Percentiles rank a stretch among this genome's conserved stretches.
Evolutionary conservation across 2,888 invertebrate species (phyloP).

Genomic region (Latrodectus hesperus): DNA sequence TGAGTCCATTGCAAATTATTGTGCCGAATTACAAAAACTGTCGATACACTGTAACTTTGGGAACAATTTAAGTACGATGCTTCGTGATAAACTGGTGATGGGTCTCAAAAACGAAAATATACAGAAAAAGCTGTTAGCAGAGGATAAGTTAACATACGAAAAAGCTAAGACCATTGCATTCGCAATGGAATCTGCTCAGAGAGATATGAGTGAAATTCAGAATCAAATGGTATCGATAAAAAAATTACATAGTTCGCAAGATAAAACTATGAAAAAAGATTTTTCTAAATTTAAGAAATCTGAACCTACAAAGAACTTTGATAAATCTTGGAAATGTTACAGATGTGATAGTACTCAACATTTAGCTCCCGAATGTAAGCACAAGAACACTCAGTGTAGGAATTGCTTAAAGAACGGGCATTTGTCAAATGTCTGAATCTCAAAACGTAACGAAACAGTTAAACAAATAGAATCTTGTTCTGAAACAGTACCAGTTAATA

Average conservation of each 20-base stretch:
- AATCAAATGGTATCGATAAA: conserved; percentile 33
- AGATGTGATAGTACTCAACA: no score
- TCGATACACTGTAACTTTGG: conserved; percentile 53
- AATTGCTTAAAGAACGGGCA: conserved; percentile 50
- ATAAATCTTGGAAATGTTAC: no score
- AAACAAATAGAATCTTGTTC: conserved; percentile 49
- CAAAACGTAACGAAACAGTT: conserved; percentile 47
- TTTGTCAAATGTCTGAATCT: conserved; percentile 42
- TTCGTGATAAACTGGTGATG: conserved; percentile 49
- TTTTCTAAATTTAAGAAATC: conserved; percentile 54
- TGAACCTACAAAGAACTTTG: no score
- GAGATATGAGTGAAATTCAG: conserved; percentile 26
- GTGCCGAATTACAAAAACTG: conserved; percentile 54
- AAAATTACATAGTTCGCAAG: conserved; percentile 49
- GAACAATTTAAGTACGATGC: conserved; percentile 56
- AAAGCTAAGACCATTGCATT: conserved; percentile 24
- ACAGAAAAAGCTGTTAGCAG: conserved; percentile 23
- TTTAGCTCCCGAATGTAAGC: conserved; percentile 50
- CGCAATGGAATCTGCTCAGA: conserved; percentile 29
- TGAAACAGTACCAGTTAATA: conserved; percentile 48
- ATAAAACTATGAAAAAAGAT: conserved; percentile 49
- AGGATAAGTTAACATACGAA: conserved; percentile 29
- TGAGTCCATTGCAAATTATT: conserved; percentile 54
- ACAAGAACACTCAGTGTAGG: conserved; percentile 41
- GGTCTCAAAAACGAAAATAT: conserved; percentile 41